phyloP scores from a whole-genome alignment of 2,797 vertebrate species.

The Pyrrhura leucotis region DNA sequence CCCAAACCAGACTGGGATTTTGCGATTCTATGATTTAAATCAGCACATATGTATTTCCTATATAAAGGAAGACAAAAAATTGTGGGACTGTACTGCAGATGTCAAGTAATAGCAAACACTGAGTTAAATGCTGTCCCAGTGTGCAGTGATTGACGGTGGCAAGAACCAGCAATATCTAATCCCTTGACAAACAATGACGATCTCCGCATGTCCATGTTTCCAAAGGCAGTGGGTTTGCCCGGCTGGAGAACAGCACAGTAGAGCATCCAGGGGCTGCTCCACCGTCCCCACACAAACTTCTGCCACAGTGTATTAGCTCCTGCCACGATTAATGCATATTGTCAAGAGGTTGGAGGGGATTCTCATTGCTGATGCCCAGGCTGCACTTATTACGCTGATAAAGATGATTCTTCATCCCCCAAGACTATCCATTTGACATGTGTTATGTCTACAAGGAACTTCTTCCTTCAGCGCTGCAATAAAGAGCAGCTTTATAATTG shows the following conservation, averaged over 20 bases:
- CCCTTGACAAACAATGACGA: rapidly evolving
- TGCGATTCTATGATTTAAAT: not conserved
- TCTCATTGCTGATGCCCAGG: not conserved
- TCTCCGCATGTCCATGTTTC: rapidly evolving
- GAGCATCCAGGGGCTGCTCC: not conserved
- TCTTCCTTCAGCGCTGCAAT: not conserved
- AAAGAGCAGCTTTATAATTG: not conserved
- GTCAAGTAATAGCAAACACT: not conserved
- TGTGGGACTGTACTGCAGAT: not conserved
- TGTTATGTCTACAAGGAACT: not conserved
- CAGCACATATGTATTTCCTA: rapidly evolving
- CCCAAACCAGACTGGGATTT: not conserved
- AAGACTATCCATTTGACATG: not conserved
- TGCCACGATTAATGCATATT: rapidly evolving
- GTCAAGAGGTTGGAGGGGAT: not conserved
- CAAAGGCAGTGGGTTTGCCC: not conserved
- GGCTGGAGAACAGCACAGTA: not conserved
- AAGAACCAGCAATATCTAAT: rapidly evolving
- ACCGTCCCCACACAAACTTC: not conserved
- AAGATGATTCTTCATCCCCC: not conserved
- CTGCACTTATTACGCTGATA: not conserved
- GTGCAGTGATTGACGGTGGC: rapidly evolving
- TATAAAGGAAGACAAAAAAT: not conserved
- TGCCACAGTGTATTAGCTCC: rapidly evolving
- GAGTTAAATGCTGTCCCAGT: rapidly evolving